Evolutionary conservation across 1,140 invertebrate species (phyloP).

Genomic region (Schmidtea mediterranea): DNA sequence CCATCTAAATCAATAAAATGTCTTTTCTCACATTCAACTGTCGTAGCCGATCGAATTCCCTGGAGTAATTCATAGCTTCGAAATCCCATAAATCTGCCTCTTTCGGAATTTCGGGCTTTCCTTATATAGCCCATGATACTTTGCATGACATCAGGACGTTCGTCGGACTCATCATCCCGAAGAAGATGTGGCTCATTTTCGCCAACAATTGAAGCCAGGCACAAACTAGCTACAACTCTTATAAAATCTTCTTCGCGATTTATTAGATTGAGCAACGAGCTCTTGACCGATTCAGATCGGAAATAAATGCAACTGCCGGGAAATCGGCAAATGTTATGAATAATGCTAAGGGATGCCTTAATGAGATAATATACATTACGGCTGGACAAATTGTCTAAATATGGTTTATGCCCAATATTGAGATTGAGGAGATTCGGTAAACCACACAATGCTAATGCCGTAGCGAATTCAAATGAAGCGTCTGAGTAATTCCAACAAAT

Average conservation of each 20-base stretch:
- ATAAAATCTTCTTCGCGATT: conserved; percentile 1
- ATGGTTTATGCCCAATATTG: conserved; percentile 20
- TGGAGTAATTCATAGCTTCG: not conserved
- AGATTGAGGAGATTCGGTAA: conserved; percentile 15
- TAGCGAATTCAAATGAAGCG: conserved; percentile 14
- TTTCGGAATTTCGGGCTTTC: not conserved
- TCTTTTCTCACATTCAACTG: not conserved
- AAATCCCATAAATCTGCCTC: not conserved
- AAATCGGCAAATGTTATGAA: conserved; percentile 7
- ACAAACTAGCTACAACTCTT: not conserved
- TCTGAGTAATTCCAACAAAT: conserved; percentile 20
- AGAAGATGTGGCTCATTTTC: not conserved
- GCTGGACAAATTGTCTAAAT: conserved; percentile 16
- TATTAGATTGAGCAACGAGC: not conserved
- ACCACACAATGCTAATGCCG: conserved; percentile 16
- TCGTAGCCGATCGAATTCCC: not conserved
- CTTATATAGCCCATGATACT: not conserved
- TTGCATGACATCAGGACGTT: not conserved
- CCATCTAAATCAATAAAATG: not conserved
- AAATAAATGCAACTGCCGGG: conserved; percentile 1
- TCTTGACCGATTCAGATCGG: not conserved
- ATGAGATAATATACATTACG: conserved; percentile 21
- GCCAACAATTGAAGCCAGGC: not conserved
- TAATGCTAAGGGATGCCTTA: conserved; percentile 19
- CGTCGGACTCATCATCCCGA: not conserved